A percentile compares a stretch with the other conserved stretches of the same genome.
Conservation (phyloP, 1,140 invertebrate genomes). For the Drosophila bocqueti region DNA sequence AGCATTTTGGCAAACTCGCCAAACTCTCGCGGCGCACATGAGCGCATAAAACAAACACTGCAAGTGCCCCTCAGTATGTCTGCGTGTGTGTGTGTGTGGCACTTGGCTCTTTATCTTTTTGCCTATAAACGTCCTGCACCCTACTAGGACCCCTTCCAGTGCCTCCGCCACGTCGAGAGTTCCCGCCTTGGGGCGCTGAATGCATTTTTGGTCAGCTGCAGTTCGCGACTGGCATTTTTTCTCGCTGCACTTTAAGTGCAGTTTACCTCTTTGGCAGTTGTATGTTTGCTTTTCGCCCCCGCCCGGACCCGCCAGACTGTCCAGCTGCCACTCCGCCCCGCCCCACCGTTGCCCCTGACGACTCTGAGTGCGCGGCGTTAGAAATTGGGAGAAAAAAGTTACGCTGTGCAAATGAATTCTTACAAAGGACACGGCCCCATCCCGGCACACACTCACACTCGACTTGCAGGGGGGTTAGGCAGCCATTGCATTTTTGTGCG, state of each 20-base stretch:
- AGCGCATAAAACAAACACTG: slow-evolving; percentile 75
- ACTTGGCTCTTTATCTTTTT: slow-evolving; percentile 83
- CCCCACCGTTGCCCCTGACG: slow-evolving; percentile 47
- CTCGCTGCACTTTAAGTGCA: slow-evolving; percentile 82
- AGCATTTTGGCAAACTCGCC: slow-evolving; percentile 76
- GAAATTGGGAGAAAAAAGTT: slow-evolving; percentile 83
- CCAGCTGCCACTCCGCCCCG: slow-evolving; percentile 1
- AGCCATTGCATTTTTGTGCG: slow-evolving; percentile 73
- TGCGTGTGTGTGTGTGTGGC: slow-evolving; percentile 49
- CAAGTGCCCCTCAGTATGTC: slow-evolving; percentile 13
- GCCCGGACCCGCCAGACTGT: slow-evolving; percentile 17
- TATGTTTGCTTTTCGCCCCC: slow-evolving; percentile 46
- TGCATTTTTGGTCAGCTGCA: slow-evolving; percentile 82
- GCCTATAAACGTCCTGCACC: slow-evolving; percentile 71
- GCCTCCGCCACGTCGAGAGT: background rate
- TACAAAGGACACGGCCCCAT: slow-evolving; percentile 72
- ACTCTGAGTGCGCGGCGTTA: slow-evolving; percentile 79
- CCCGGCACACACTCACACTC: slow-evolving; percentile 37
- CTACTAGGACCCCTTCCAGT: background rate
- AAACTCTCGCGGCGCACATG: slow-evolving; percentile 67
- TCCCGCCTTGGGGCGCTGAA: slow-evolving; percentile 62
- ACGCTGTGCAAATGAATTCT: slow-evolving; percentile 79
- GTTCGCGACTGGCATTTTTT: slow-evolving; percentile 76
- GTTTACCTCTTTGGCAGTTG: slow-evolving; percentile 76
- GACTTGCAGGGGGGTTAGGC: slow-evolving; percentile 39